Evolutionary conservation across 2,797 vertebrate species (phyloP), one percentile per base, ranked within the genome.

Genomic region (Rhinichthys osculus): DNA sequence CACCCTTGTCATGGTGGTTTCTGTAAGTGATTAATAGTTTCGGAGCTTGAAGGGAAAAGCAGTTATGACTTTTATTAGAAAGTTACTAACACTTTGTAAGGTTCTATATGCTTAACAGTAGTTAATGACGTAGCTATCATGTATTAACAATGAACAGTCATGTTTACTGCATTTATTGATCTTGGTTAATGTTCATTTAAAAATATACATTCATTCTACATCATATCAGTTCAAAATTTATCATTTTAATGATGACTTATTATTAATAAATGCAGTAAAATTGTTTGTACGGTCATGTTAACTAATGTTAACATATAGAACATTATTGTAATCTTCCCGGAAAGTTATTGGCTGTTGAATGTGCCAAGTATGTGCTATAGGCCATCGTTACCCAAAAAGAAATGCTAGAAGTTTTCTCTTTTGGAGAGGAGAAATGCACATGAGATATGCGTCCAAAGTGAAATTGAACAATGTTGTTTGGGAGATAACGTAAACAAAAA

Each of bases 401-500:
- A 74, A 74, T n/a, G 2, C 6, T 47, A 6, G 64, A 66, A n/a
- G 9, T 14, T 64, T n/a, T 67, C 13, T 84, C 23, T 84, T 23
- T 72, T n/a, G 1, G 17, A 54, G 2, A 23, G 30, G 40, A 79
- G 66, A 54, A 67, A 47, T 79, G 52, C 27, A 64, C 30, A 66
- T 17, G 3, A 30, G n/a, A 59, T 71, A 8, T 47, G 6, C 52
- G 54, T 73, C 78, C 69, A 85, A 73, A 81, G 21, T 80, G 54
- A 16, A 66, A 85, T 17, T 57, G 11, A 71, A n/a, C 27, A n/a
- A n/a, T 64, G 5, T 40, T 73, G 38, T 85, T 73, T 85, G 69
- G 78, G 78, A 66, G 84, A 85, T 16, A 19, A 79, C 44, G 27
- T 52, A 16, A 57, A 72, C 50, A 57, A 8, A 59, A 17, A 57